Conservation (phyloP, 2,113 vertebrate genomes). For the Asarcornis scutulata region DNA sequence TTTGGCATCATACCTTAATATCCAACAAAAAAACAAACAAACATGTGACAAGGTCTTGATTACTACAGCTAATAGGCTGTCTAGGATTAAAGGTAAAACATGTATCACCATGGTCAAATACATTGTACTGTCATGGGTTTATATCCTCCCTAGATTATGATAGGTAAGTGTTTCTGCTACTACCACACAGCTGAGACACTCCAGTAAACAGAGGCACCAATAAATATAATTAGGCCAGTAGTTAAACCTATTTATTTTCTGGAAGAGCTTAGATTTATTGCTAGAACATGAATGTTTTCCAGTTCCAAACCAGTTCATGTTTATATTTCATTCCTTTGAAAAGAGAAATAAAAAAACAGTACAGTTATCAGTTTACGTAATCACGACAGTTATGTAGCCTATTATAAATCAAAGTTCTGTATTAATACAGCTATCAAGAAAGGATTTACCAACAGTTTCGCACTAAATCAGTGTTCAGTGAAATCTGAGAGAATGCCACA, state of each 20-base stretch:
- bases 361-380: constrained; percentile 48
- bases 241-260: constrained; percentile 28
- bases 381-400: constrained; percentile 50
- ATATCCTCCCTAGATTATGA: not conserved
- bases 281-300: constrained; percentile 49
- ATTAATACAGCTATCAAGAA: constrained; percentile 58
- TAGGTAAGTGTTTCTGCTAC: not conserved
- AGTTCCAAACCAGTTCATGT: constrained; percentile 25
- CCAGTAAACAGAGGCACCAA: not conserved
- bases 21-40: not conserved
- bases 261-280: constrained; percentile 1
- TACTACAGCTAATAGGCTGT: not conserved
- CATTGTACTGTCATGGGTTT: constrained; percentile 7
- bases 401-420: constrained; percentile 1
- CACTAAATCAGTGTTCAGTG: constrained; percentile 69
- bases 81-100: not conserved
- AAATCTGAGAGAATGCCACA: constrained; percentile 82
- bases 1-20: not conserved
- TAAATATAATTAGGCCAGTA: constrained; percentile 17
- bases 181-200: not conserved
- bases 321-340: constrained; percentile 51
- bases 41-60: not conserved
- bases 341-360: constrained; percentile 28
- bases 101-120: not conserved
- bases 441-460: constrained; percentile 61